phyloP scores from a whole-genome alignment of 2,113 vertebrate species.

The Taxidea taxus region DNA sequence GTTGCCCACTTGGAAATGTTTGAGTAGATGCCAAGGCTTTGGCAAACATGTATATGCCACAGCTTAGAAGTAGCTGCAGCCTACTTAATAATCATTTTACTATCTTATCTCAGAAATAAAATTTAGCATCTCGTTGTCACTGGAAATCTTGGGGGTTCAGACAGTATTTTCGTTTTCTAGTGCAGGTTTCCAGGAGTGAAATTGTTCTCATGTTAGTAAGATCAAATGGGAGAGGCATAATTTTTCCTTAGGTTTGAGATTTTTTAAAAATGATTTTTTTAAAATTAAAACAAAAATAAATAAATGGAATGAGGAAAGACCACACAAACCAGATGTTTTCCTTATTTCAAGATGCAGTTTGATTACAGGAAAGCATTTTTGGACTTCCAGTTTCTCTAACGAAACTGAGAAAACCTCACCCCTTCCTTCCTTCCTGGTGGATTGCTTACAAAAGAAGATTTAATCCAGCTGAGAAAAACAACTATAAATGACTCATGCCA shows the following conservation, averaged over 20 bases:
- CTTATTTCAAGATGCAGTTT: neutral
- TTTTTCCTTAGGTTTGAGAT: neutral
- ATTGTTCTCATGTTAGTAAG: neutral
- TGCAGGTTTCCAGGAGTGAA: neutral
- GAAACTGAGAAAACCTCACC: neutral
- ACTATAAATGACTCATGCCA: slow-evolving; percentile 19
- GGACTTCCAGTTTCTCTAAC: neutral
- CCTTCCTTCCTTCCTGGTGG: neutral
- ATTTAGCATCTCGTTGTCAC: neutral
- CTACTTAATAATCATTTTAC: neutral
- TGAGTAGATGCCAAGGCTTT: neutral
- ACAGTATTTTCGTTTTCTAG: slow-evolving; percentile 8
- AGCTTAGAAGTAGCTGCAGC: neutral
- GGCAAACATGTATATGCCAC: neutral
- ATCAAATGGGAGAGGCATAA: neutral
- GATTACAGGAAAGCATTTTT: neutral
- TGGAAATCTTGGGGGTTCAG: neutral
- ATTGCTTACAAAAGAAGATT: slow-evolving; percentile 1
- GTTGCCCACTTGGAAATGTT: neutral
- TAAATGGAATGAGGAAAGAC: neutral
- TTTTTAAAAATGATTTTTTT: neutral
- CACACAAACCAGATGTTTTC: neutral
- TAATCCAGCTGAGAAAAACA: slow-evolving; percentile 23
- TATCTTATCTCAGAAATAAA: slow-evolving; percentile 3
- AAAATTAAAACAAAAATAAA: neutral